Base-by-base conservation (phyloP, 2,888 invertebrate genomes). In the Trilocha varians region DNA sequence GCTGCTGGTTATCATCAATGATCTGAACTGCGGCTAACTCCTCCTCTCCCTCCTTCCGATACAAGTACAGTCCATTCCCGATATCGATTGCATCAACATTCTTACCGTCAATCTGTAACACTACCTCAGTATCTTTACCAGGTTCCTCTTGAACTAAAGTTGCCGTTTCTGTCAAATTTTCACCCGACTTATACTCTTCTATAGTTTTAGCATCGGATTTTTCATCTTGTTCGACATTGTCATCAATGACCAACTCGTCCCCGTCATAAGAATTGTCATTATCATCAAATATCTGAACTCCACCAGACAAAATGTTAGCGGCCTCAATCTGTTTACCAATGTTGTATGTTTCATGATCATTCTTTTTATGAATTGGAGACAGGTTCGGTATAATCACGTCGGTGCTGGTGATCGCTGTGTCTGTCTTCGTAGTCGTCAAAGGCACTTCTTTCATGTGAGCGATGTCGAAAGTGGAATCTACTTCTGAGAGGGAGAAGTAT, bases 251-350 rank as follows among this genome's bases (percentile, higher is more conserved):
- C 13, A 87, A 66, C 47, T 85, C 85, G 55, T 83, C 66, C 1
- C 80, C 87, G 53, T 87, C 87, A 57, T 77, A 80, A 5, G 87
- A 87, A 53, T 82, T 85, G n/a, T 86, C 85, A 65, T 82, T 84
- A 45, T 85, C 84, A 52, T 87, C 86, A 62, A 87, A 87, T 41
- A 87, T 86, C 43, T 82, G 71, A 13, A 86, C 85, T 46, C 84
- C 85, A 9, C 87, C 85, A 1, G 84, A 85, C 13, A 87, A 52
- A 42, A 87, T 86, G 48, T 84, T 85, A 15, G 82, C 80, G 3
- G 86, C 83, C 46, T 86, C 84, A 46, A 86, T 86, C 51, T 79
- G 80, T 57, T 75, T 75, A 38, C 78, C 79, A 49, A 86, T 79
- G 58, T 83, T 78, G 53, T 72, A 84, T 47, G 57, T 69, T 47